phyloP scores from a whole-genome alignment of 2,888 invertebrate genomes.

The Homarus gammarus region DNA sequence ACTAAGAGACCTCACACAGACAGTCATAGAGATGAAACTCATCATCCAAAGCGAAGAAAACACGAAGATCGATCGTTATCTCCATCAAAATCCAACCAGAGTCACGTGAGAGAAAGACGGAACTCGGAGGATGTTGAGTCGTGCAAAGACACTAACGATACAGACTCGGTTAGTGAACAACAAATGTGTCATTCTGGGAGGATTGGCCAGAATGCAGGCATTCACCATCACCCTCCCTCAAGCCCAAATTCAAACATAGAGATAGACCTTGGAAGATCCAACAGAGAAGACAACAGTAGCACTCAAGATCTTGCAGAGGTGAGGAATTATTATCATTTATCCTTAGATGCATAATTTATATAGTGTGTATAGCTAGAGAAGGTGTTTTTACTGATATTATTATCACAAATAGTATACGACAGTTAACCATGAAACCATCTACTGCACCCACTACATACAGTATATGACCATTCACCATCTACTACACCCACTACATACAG shows the following conservation, averaged over 20 bases:
- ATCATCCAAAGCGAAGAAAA: constrained; percentile 46
- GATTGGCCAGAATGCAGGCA: neutral
- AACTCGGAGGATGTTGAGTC: neutral
- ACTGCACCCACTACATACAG: too few species aligned
- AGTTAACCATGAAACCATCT: too few species aligned
- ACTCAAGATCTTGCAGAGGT: constrained; percentile 49
- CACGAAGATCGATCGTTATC: constrained; percentile 27
- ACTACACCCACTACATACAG: too few species aligned
- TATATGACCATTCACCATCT: too few species aligned
- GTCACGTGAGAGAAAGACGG: neutral
- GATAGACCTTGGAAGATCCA: constrained; percentile 14
- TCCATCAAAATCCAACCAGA: constrained; percentile 24
- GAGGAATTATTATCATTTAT: neutral
- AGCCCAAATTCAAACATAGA: constrained; percentile 14
- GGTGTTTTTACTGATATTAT: too few species aligned
- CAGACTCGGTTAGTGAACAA: neutral
- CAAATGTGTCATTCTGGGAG: neutral
- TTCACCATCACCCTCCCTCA: neutral
- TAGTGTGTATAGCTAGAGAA: too few species aligned
- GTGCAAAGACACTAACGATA: constrained; percentile 13
- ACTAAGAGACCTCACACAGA: constrained; percentile 44
- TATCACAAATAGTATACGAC: too few species aligned
- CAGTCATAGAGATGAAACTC: constrained; percentile 18
- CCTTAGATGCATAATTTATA: too few species aligned
- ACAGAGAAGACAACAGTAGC: constrained; percentile 11